Evolutionary conservation across 2,888 invertebrate species (phyloP).

Genomic region (Ophion costatus): DNA sequence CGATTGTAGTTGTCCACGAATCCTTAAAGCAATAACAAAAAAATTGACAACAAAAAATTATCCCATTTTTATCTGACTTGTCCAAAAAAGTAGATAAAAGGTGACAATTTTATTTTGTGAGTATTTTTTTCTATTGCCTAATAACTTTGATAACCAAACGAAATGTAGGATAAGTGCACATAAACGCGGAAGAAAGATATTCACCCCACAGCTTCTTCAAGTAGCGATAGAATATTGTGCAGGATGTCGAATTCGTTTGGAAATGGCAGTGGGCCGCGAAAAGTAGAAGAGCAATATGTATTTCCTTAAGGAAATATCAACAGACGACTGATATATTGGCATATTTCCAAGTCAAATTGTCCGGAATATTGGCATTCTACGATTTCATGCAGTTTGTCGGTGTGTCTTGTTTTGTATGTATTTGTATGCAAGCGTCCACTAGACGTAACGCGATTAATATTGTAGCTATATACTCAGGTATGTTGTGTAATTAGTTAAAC

Average conservation of each 20-base stretch:
- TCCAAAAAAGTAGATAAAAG: too few species aligned
- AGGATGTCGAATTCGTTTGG: background rate
- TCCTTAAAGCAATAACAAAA: too few species aligned
- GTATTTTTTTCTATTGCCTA: background rate
- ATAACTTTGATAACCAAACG: background rate
- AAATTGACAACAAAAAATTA: too few species aligned
- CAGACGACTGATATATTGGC: constrained; percentile 31
- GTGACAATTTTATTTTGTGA: too few species aligned
- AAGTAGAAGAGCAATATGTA: background rate
- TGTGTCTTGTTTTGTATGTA: constrained; percentile 54
- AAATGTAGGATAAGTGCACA: background rate
- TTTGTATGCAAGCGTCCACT: constrained; percentile 54
- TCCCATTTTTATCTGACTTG: too few species aligned
- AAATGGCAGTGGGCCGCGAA: background rate
- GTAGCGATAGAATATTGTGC: constrained; percentile 21
- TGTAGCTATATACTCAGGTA: constrained; percentile 67
- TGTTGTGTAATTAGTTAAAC: constrained; percentile 59
- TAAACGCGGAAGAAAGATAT: background rate
- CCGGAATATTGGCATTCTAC: constrained; percentile 3
- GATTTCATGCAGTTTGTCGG: constrained; percentile 20
- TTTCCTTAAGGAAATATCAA: background rate
- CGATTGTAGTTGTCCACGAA: too few species aligned
- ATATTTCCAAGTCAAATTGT: constrained; percentile 32
- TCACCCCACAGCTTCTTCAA: constrained; percentile 47
- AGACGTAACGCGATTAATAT: constrained; percentile 58